Evolutionary conservation across 1,140 invertebrate genomes (phyloP).

Genomic region (Drosophila rhopaloa): DNA sequence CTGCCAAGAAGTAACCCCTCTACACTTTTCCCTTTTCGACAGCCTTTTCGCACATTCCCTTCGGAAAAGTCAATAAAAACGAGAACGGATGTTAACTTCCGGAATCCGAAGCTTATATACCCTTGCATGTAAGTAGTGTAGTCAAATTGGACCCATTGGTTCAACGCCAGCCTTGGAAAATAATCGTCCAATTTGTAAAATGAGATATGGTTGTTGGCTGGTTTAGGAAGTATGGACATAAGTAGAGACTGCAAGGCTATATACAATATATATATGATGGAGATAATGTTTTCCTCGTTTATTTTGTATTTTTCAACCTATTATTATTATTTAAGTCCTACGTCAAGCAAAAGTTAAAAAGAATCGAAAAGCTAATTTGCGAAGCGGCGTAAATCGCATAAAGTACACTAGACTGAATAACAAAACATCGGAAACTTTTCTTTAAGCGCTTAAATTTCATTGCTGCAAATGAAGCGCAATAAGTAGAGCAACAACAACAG

Average conservation of each 20-base stretch:
- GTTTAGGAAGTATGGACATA: neutral
- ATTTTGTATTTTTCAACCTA: neutral
- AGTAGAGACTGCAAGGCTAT: no score
- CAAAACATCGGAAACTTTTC: constrained; percentile 30
- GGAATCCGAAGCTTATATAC: neutral
- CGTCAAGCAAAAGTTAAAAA: neutral
- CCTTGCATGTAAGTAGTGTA: neutral
- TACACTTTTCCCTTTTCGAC: neutral
- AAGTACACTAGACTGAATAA: constrained; percentile 32
- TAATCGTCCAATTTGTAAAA: no score
- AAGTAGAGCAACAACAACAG: constrained; percentile 32
- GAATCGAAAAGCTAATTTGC: constrained; percentile 37
- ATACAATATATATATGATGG: neutral
- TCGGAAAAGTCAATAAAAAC: constrained; percentile 43
- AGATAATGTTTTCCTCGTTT: no score
- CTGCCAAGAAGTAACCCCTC: constrained; percentile 38
- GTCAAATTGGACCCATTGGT: no score
- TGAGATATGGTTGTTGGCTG: no score
- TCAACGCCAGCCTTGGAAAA: no score
- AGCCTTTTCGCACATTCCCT: neutral
- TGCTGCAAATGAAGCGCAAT: constrained; percentile 65
- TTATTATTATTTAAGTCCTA: constrained; percentile 4
- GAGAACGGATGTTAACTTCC: constrained; percentile 7
- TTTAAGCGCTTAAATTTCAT: constrained; percentile 59
- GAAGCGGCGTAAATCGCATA: constrained; percentile 39